Conservation (phyloP, 1,140 invertebrate genomes). For the Archivesica marissinica region DNA sequence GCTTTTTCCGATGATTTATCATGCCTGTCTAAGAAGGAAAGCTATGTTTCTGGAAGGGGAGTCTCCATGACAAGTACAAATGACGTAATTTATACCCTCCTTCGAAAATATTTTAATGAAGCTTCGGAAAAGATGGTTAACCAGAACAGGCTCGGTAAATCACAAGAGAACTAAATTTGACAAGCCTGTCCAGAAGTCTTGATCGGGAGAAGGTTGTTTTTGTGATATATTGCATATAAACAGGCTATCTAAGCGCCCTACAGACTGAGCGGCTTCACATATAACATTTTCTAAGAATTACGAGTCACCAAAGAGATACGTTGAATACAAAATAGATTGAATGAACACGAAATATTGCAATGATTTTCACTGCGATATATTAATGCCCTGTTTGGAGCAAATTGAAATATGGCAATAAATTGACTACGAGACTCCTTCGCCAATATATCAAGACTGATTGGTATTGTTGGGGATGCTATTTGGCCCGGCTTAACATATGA, state of each 20-base stretch:
- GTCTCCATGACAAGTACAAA: constrained; percentile 58
- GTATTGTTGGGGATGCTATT: constrained; percentile 31
- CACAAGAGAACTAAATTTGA: constrained; percentile 59
- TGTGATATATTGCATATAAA: constrained; percentile 63
- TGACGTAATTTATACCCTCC: constrained; percentile 64
- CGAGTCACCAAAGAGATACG: constrained; percentile 46
- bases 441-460: constrained; percentile 54
- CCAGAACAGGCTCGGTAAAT: constrained; percentile 38
- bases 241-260: constrained; percentile 57
- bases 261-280: constrained; percentile 44
- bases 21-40: constrained; percentile 46
- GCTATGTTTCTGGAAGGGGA: constrained; percentile 27
- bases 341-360: constrained; percentile 62
- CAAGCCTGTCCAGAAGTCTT: constrained; percentile 59
- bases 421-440: constrained; percentile 18
- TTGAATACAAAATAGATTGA: constrained; percentile 65
- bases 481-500: constrained; percentile 42
- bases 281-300: constrained; percentile 60
- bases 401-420: constrained; percentile 64
- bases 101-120: constrained; percentile 65
- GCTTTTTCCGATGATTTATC: constrained; percentile 58
- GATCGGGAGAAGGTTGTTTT: constrained; percentile 54
- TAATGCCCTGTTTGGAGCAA: constrained; percentile 62
- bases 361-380: constrained; percentile 62
- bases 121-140: constrained; percentile 45